Base-by-base conservation (phyloP, 2,113 vertebrate species). In the Macquaria ambigua region DNA sequence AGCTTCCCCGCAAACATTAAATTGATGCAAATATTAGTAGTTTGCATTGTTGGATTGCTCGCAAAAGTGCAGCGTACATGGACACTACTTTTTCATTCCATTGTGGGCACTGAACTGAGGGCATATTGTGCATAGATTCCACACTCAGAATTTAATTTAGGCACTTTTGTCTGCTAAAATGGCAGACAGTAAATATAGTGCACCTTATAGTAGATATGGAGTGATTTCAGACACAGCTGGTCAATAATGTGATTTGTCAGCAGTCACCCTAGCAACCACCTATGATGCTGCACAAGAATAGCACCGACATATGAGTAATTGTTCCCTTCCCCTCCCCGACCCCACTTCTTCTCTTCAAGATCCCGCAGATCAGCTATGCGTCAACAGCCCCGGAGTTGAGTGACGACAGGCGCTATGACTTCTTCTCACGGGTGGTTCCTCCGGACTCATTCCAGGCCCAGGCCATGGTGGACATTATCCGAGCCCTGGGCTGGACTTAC, bases 401-500 rank as follows among this genome's bases (percentile, higher is more conserved):
- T 53, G 98, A 99, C 48, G 98, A 99, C 94, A 95, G 97, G 23
- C 97, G 98, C 74, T 99, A 99, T 59, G 98, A 99, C 94, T 99
- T 99, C 96, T 99, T 99, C 96, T 99, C 98, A 6, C 96, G 98
- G 0, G 98, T 99, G 93, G 98, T 99, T 82, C 98, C 98, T 55
- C 98, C 98, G 0, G 98, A 99, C 91, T 99, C 98, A 46, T 99
- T 99, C 93, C 98, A 99, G 96, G 98, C 98, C 61, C 98, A 99
- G 94, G 98, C 98, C 76, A 99, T 99, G 98, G 98, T 99, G 93
- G 98, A 99, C 94, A 99, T 99, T 31, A 97, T 99, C 83, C 98
- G 96, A 91, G 96, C 97, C 48, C 93, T 99, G 92, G 97, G 97
- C 69, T 99, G 98, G 98, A 97, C 97, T 81, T 99, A 98, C n/a